Base-by-base conservation (phyloP, 1,140 invertebrate species). In the Notospermus geniculatus region DNA sequence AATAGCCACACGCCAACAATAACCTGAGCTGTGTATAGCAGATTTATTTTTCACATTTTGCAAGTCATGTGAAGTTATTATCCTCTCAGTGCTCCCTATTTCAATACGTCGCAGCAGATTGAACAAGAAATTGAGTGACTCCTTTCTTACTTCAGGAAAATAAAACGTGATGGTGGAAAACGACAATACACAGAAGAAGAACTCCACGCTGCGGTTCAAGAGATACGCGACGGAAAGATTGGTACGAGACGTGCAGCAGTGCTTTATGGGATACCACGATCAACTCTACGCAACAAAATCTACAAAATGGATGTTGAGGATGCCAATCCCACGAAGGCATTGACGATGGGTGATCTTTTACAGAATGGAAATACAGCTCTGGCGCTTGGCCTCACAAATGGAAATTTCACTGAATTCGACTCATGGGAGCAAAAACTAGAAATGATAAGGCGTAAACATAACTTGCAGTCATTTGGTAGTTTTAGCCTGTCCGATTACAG, bases 241-340 rank as follows among this genome's bases (percentile, higher is more conserved):
- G 94, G 93, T 53, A 95, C 93, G 1, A 83, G 94, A 32, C 85
- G 95, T 62, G 93, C 94, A 0, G 91, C 95, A 36, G 92, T 92
- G 29, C 89, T 96, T 64, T 97, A 97, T 79, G 93, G 93, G 60
- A 95, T 97, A 76, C 95, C 95, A 2, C 85, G 95, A 57, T 96
- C 94, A 57, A 97, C 94, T 1, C 85, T 98, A 5, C 86, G 94
- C 45, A 97, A 97, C 83, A 97, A 97, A 84, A 85, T 88, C 23
- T 95, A 77, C 62, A 77, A 75, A 52, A 65, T 75, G 63, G 72
- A 74, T 27, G 50, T 50, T 9, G 46, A 50, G n/a, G 46, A 19
- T 9, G 19, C n/a, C n/a, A 19, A 50, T 23, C 22, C 22, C 9
- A 60, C 9, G 9, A 54, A 41, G n/a, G 25, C n/a, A 4, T 30